phyloP scores from a whole-genome alignment of 2,797 vertebrate genomes.

The Parambassis ranga region DNA sequence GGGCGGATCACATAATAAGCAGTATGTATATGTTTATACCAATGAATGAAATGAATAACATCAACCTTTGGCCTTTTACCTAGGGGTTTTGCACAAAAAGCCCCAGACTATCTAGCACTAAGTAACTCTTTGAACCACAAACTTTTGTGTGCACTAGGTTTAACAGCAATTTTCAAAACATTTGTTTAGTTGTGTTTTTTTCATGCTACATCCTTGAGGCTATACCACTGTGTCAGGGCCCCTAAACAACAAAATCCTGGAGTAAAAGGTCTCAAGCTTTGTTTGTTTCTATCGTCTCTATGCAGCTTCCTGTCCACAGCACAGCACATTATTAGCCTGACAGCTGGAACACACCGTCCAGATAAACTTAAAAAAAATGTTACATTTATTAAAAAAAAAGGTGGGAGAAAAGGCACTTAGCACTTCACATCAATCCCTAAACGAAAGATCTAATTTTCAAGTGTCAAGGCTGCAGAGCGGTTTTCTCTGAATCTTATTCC shows the following conservation, averaged over 20 bases:
- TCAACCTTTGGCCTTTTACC: too few species aligned
- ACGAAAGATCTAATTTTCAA: constrained; percentile 23
- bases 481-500: neutral
- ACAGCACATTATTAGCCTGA: constrained; percentile 11
- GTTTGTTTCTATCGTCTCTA: neutral
- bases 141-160: too few species aligned
- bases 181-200: too few species aligned
- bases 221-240: neutral
- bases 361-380: constrained; percentile 22
- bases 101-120: too few species aligned
- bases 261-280: too few species aligned
- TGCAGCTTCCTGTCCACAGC: neutral
- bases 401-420: constrained; percentile 7
- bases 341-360: constrained; percentile 36
- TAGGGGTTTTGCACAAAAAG: too few species aligned
- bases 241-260: neutral
- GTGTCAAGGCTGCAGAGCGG: constrained; percentile 24
- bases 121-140: too few species aligned
- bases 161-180: too few species aligned
- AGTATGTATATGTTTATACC: too few species aligned
- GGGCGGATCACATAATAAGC: too few species aligned
- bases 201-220: neutral
- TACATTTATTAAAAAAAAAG: neutral
- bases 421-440: neutral
- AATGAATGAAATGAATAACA: too few species aligned